phyloP scores from a whole-genome alignment of 2,888 invertebrate genomes.

The Dasypolia templi region DNA sequence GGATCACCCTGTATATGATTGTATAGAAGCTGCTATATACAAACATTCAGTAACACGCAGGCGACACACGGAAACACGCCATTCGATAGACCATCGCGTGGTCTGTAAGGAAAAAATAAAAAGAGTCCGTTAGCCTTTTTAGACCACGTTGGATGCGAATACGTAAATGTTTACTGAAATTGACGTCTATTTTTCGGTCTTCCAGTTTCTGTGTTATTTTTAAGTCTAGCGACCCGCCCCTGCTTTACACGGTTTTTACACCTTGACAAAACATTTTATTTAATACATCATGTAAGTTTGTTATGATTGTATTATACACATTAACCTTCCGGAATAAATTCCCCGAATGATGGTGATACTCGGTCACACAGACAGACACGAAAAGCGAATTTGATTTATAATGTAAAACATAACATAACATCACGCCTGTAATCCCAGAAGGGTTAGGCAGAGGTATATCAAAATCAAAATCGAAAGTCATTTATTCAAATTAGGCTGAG shows the following conservation, averaged over 20 bases:
- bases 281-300: neutral
- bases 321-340: neutral
- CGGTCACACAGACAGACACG: neutral
- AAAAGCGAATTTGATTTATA: neutral
- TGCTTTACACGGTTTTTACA: neutral
- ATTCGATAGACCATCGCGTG: constrained; percentile 26
- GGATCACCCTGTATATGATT: too few species aligned
- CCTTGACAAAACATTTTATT: neutral
- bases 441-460: too few species aligned
- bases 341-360: neutral
- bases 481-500: too few species aligned
- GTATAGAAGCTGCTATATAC: neutral
- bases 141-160: neutral
- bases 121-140: neutral
- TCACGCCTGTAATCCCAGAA: too few species aligned
- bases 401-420: too few species aligned
- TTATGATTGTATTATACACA: neutral
- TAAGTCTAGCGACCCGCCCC: neutral
- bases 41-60: constrained; percentile 27
- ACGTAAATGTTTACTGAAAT: neutral
- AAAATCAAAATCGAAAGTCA: too few species aligned
- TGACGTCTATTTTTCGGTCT: neutral
- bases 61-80: constrained; percentile 31
- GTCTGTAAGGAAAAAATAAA: neutral
- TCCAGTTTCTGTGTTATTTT: neutral